Conservation (phyloP, 2,797 vertebrate genomes). For the Phataginus tricuspis region DNA sequence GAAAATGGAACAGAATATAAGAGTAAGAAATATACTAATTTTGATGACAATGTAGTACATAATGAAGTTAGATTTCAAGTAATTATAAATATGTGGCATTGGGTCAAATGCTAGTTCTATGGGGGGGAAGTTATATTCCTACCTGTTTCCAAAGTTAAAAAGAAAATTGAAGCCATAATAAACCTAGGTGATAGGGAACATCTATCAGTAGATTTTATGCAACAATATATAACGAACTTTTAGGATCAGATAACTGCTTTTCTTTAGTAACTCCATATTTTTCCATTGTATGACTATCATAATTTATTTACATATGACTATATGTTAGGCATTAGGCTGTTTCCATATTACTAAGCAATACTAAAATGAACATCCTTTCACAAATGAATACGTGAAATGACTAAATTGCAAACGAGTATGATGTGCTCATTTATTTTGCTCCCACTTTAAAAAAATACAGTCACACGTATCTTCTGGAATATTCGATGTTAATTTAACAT, state of each 20-base stretch:
- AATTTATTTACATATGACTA: neutral
- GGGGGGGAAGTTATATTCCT: neutral
- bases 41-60: neutral
- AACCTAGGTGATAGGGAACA: neutral
- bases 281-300: neutral
- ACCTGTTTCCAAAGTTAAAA: neutral
- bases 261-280: neutral
- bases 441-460: neutral
- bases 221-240: neutral
- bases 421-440: neutral
- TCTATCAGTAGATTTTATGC: neutral
- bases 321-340: neutral
- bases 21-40: neutral
- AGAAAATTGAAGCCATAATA: neutral
- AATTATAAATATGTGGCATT: neutral
- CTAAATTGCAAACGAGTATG: neutral
- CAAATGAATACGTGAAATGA: neutral
- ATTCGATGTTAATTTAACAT: neutral
- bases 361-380: constrained; percentile 21
- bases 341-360: neutral
- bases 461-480: neutral
- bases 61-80: neutral
- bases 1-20: neutral
- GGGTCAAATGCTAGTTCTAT: neutral
- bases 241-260: neutral